Percentiles rank a stretch among this genome's conserved stretches.
phyloP scores from a whole-genome alignment of 1,140 invertebrate species.

The Bombyx mandarina region DNA sequence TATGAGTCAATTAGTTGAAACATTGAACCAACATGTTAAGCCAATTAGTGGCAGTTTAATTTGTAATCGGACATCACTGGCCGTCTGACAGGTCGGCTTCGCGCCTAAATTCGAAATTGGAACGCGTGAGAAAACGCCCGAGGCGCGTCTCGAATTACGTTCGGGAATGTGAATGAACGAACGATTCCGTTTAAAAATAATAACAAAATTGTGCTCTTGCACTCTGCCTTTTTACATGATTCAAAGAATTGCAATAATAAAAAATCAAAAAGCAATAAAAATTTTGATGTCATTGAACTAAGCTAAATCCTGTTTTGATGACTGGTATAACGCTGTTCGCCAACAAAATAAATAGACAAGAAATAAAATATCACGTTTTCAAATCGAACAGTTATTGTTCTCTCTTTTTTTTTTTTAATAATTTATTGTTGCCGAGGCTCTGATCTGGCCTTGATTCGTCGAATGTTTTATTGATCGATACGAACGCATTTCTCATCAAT shows the following conservation, averaged over 20 bases:
- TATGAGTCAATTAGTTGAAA: constrained; percentile 1
- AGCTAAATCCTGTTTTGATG: neutral
- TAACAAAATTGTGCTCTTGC: constrained; percentile 9
- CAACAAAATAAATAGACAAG: no score
- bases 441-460: no score
- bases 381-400: no score
- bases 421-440: no score
- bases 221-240: constrained; percentile 16
- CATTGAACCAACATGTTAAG: constrained; percentile 3
- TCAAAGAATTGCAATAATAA: neutral
- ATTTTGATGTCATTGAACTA: constrained; percentile 2
- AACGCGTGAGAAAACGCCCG: constrained; percentile 43
- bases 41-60: constrained; percentile 8
- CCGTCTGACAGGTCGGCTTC: constrained; percentile 23
- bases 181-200: constrained; percentile 11
- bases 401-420: no score
- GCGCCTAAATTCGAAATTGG: constrained; percentile 41
- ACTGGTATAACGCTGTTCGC: neutral
- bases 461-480: no score
- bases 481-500: no score
- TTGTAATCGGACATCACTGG: constrained; percentile 11
- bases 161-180: constrained; percentile 22
- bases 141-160: constrained; percentile 23
- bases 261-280: no score
- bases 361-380: no score